phyloP scores from a whole-genome alignment of 2,113 vertebrate genomes.

The Naja naja region DNA sequence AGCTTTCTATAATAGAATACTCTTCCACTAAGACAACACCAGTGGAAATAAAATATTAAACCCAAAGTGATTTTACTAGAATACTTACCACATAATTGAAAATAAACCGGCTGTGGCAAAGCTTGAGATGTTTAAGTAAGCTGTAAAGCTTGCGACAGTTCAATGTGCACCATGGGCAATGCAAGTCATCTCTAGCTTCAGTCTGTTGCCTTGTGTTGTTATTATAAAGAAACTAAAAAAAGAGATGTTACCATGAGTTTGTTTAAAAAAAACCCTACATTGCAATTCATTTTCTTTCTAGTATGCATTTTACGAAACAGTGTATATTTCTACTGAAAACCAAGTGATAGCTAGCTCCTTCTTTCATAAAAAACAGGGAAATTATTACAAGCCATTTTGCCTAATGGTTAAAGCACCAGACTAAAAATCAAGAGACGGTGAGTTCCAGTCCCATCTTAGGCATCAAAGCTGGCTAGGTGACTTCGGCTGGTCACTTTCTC shows the following conservation, averaged over 20 bases:
- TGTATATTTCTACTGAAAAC: neutral
- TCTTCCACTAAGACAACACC: neutral
- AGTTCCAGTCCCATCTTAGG: neutral
- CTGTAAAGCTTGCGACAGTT: constrained; percentile 98
- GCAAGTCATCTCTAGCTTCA: constrained; percentile 92
- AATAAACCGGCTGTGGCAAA: constrained; percentile 97
- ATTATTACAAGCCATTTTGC: neutral
- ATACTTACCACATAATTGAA: constrained; percentile 95
- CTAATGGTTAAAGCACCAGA: neutral
- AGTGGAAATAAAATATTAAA: neutral
- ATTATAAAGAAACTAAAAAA: constrained; percentile 90
- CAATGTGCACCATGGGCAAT: constrained; percentile 96
- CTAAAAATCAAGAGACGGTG: neutral
- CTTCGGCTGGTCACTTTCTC: neutral
- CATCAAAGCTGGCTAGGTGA: neutral
- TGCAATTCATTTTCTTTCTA: constrained; percentile 1
- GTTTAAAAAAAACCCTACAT: neutral
- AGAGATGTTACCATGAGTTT: constrained; percentile 29
- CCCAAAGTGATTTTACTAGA: neutral
- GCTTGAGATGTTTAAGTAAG: constrained; percentile 96
- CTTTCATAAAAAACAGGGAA: neutral
- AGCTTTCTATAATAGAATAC: neutral
- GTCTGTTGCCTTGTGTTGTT: constrained; percentile 98
- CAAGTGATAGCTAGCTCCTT: neutral
- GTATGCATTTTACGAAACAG: neutral